phyloP scores from a whole-genome alignment of 2,888 invertebrate species.

The Lasioglossum marginatum region DNA sequence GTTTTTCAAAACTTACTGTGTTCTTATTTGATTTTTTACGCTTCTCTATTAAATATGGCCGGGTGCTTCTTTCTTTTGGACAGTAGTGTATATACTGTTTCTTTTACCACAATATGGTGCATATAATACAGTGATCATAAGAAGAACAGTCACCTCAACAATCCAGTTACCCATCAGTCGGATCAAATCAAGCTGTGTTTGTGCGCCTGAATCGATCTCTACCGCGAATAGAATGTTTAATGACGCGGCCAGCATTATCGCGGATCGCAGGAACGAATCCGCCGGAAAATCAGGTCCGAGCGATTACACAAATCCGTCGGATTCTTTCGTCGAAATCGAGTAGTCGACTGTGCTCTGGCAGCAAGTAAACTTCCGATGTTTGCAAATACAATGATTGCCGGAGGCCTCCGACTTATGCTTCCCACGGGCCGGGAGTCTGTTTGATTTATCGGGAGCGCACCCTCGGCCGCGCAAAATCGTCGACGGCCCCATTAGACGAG shows the following conservation, averaged over 20 bases:
- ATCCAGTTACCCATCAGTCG: background rate
- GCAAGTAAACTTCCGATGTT: conserved; percentile 73
- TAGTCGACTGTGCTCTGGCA: conserved; percentile 50
- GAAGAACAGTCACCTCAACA: background rate
- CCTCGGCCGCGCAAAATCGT: conserved; percentile 71
- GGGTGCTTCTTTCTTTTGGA: too few species aligned
- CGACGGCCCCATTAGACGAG: conserved; percentile 70
- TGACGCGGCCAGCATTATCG: background rate
- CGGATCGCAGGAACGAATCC: background rate
- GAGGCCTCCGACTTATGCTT: conserved; percentile 77
- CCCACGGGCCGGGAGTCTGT: conserved; percentile 78
- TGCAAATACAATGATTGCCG: conserved; percentile 77
- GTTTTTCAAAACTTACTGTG: too few species aligned
- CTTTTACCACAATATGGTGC: too few species aligned
- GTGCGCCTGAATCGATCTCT: background rate
- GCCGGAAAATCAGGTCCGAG: background rate
- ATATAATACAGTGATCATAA: too few species aligned
- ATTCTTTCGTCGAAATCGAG: conserved; percentile 23
- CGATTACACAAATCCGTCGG: conserved; percentile 10
- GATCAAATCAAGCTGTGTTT: background rate
- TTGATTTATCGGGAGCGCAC: conserved; percentile 78
- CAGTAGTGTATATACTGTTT: too few species aligned
- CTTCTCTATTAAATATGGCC: too few species aligned
- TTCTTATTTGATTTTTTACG: too few species aligned
- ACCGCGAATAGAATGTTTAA: background rate